Evolutionary conservation across 2,888 invertebrate genomes (phyloP), one percentile per base, ranked within the genome.

Genomic region (Geophilus truncorum): DNA sequence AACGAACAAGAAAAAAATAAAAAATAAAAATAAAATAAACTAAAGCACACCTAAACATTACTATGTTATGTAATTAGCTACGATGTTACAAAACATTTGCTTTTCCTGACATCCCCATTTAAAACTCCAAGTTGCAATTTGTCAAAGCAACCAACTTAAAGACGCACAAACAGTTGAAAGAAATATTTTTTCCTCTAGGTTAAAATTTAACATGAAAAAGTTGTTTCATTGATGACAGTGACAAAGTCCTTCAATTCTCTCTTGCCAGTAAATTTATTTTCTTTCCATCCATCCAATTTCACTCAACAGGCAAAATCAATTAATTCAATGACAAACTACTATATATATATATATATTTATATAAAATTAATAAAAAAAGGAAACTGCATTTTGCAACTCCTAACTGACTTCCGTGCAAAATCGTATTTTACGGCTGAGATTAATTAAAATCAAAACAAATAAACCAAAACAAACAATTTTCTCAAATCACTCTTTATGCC

Each of bases 201-300:
- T 70, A 70, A 70, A 70, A 70, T 25, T 51, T 51, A 51, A 51
- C 12, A n/a, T 70, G 70, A 9, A 70, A 70, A 70, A 70, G 70
- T 70, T 70, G 70, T n/a, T 45, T 45, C 45, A 45, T 12, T n/a
- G 12, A 70, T 70, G 70, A 70, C 51, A 18, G n/a, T 70, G 70
- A 62, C n/a, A 9, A 18, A 70, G 70, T 70, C 70, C 28, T 70
- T 70, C 70, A 70, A 70, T 70, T 28, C 3, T 70, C 70, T 23
- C 70, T 70, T 70, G 10, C 70, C 10, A 70, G 15, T 12, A 28
- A 70, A 70, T 62, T 62, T 62, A 51, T 21, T 70, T 70, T 25
- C 25, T n/a, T 70, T 70, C 62, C 25, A 15, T 70, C 18, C 7
- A 15, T 15, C 51, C n/a, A n/a, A n/a, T 70, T 40, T 51, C 45